phyloP scores from a whole-genome alignment of 2,888 invertebrate genomes.

The Limnephilus rhombicus region DNA sequence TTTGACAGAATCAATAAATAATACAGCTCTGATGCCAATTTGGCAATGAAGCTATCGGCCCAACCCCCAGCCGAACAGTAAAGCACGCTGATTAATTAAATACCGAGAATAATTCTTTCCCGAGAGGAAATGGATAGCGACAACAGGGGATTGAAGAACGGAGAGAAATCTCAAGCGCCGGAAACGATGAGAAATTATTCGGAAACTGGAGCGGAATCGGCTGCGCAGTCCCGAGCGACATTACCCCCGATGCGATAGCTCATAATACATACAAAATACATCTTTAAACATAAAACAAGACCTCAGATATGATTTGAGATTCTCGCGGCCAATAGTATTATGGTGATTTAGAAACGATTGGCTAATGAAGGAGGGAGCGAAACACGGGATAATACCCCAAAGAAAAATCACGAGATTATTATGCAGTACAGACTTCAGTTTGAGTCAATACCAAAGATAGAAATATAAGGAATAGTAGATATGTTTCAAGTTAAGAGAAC shows the following conservation, averaged over 20 bases:
- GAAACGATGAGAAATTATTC: constrained; percentile 37
- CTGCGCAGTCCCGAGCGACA: not conserved
- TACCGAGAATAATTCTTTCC: not conserved
- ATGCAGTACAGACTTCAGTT: no score
- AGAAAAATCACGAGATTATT: no score
- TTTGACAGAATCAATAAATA: not conserved
- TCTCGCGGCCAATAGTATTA: no score
- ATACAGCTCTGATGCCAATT: not conserved
- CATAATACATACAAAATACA: not conserved
- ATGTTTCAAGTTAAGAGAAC: not conserved
- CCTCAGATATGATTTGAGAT: no score
- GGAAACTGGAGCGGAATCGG: constrained; percentile 35
- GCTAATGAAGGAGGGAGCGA: no score
- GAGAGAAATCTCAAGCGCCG: not conserved
- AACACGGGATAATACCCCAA: no score
- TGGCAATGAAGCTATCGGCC: not conserved
- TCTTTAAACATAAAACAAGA: no score
- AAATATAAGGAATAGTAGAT: not conserved
- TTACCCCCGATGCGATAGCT: not conserved
- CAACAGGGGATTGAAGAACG: not conserved
- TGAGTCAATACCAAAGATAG: not conserved
- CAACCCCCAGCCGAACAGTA: not conserved
- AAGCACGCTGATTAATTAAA: not conserved
- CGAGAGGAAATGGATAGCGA: not conserved
- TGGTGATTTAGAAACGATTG: no score